These are phyloP conservation scores for Puffinus mauretanicus DNA, from an alignment of 2,113 vertebrate genomes.

Conservation along the genomic window DNA sequence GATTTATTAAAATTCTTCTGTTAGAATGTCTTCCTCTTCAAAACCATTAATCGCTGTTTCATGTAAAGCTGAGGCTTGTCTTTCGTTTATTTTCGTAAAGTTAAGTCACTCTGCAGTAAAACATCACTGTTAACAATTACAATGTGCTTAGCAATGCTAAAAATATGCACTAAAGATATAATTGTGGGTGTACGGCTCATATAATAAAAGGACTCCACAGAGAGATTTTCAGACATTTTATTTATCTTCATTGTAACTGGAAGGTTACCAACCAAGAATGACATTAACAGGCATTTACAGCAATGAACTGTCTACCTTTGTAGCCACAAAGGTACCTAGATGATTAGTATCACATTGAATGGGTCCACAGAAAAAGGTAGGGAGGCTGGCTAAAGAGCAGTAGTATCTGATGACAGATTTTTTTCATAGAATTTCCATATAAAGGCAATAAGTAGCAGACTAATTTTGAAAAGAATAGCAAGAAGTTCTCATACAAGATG, in stretches of 20 bases:
- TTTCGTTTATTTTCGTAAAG: slow-evolving; percentile 72
- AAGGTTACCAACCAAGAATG: slow-evolving; percentile 23
- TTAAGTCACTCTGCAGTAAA: slow-evolving; percentile 58
- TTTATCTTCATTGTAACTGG: slow-evolving; percentile 47
- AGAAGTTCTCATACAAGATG: not conserved
- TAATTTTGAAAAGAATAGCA: not conserved
- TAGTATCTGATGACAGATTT: not conserved
- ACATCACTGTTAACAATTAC: slow-evolving; percentile 67
- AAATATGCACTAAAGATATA: slow-evolving; percentile 47
- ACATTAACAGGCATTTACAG: slow-evolving; percentile 34
- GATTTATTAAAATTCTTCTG: slow-evolving; percentile 52
- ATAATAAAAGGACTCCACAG: not conserved
- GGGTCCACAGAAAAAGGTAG: not conserved
- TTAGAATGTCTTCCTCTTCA: slow-evolving; percentile 32
- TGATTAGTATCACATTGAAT: slow-evolving; percentile 7
- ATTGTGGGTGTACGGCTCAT: slow-evolving; percentile 25
- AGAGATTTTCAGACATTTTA: slow-evolving; percentile 37
- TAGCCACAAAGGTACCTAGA: not conserved
- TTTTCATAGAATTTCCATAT: not conserved
- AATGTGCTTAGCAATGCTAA: not conserved
- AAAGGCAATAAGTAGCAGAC: not conserved
- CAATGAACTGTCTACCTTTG: not conserved
- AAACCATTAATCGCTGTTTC: slow-evolving; percentile 65
- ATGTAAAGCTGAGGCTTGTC: slow-evolving; percentile 16
- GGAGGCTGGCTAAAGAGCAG: not conserved